Evolutionary conservation across 2,888 invertebrate genomes (phyloP), one percentile per base, ranked within the genome.

Genomic region (Mythimna vitellina): DNA sequence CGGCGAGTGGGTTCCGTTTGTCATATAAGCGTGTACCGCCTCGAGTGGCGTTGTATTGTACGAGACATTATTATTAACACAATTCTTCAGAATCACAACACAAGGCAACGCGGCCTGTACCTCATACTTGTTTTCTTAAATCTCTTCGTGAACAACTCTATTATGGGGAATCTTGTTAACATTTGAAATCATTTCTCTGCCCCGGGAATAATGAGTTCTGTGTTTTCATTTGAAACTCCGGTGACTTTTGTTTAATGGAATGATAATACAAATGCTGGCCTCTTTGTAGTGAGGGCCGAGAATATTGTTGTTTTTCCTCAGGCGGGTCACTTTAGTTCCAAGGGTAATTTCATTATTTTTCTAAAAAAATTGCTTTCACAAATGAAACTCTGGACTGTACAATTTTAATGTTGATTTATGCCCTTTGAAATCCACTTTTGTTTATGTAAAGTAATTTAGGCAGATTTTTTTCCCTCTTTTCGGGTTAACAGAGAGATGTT

Each of bases 181-280:
- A 93, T 96, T 95, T 93, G 94, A 96, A 96, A 96, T 95, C 93
- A 95, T 95, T 95, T 94, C 94, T 94, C 92, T 91, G 92, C 91
- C 93, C 93, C 92, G 90, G 89, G 93, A 94, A 95, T 95, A 95
- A 96, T 95, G 95, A 95, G 94, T 94, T 95, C 93, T 94, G 94
- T 94, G 95, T 95, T 96, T 95, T 95, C 94, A 94, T 95, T 95
- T 91, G 94, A 94, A 96, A 95, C 94, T 92, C 93, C 92, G 93
- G 95, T 95, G 95, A 96, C 96, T 95, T 95, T 95, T 96, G 94
- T 95, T 95, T 95, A 96, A 96, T 96, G 96, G 95, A 96, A 96
- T 96, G 94, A 96, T 96, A 96, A 96, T 95, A 96, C 93, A 91
- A 95, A 94, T 94, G 94, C 92, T 95, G 89, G 91, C 93, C 93